Percentiles rank a stretch among this genome's conserved stretches.
Conservation (phyloP, 2,888 invertebrate species). For the Gandaritis pyraliata region DNA sequence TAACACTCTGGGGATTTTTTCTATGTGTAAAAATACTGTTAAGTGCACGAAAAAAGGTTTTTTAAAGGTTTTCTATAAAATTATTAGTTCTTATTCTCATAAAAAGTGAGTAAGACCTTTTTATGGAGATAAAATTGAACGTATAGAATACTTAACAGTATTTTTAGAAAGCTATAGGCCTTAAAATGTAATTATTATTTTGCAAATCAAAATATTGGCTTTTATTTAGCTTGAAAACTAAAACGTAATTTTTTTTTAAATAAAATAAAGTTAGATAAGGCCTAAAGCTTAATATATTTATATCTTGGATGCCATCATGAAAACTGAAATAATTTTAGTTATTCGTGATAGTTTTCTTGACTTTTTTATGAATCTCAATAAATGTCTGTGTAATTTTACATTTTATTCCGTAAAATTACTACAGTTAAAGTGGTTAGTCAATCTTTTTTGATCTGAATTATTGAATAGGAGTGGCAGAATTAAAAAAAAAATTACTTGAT, state of each 20-base stretch:
- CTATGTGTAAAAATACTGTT: slow-evolving; percentile 31
- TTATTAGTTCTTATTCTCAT: slow-evolving; percentile 11
- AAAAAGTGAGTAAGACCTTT: slow-evolving; percentile 26
- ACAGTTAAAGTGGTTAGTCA: slow-evolving; percentile 44
- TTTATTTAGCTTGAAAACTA: not conserved
- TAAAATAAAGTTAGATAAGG: not conserved
- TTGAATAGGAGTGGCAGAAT: slow-evolving; percentile 61
- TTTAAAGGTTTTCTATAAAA: not conserved
- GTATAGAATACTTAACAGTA: slow-evolving; percentile 31
- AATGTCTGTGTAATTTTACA: slow-evolving; percentile 34
- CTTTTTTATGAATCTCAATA: slow-evolving; percentile 44
- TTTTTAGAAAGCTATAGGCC: slow-evolving; percentile 34
- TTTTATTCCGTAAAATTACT: slow-evolving; percentile 44
- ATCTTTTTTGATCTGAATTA: slow-evolving; percentile 16
- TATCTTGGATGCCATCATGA: slow-evolving; percentile 53
- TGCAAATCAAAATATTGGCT: not conserved
- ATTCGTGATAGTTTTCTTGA: slow-evolving; percentile 47
- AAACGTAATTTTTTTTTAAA: not conserved
- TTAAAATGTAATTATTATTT: slow-evolving; percentile 13
- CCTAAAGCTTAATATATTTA: slow-evolving; percentile 24
- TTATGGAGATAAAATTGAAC: slow-evolving; percentile 17
- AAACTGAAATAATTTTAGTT: slow-evolving; percentile 43
- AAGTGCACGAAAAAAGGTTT: slow-evolving; percentile 8
- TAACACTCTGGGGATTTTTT: slow-evolving; percentile 10
- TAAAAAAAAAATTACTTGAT: slow-evolving; percentile 45